A percentile compares a stretch with the other conserved stretches of the same genome.
phyloP scores from a whole-genome alignment of 2,797 vertebrate genomes.

The Poeciliopsis turneri region DNA sequence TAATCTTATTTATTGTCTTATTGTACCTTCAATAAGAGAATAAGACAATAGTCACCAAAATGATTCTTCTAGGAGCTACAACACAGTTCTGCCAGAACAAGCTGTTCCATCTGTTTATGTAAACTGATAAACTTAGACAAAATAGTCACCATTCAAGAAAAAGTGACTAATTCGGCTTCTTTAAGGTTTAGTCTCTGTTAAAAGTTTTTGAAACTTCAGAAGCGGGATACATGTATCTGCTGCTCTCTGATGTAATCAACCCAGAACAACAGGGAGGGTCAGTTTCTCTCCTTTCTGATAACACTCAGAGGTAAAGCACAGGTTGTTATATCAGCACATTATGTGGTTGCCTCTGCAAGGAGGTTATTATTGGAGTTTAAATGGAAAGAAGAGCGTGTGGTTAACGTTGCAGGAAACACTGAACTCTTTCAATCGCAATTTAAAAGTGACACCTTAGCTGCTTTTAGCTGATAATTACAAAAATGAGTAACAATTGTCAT shows the following conservation, averaged over 20 bases:
- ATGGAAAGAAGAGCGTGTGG: constrained; percentile 1
- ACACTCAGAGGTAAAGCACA: constrained; percentile 27
- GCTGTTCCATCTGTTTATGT: not conserved
- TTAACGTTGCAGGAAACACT: constrained; percentile 31
- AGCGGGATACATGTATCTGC: constrained; percentile 21
- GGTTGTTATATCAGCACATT: constrained; percentile 4
- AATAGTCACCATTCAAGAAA: constrained; percentile 28
- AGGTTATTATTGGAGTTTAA: constrained; percentile 28
- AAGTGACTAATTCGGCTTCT: constrained; percentile 1
- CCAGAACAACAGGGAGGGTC: constrained; percentile 40
- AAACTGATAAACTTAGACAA: not conserved
- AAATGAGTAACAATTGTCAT: not conserved
- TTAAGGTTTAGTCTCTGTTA: not conserved
- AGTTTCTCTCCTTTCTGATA: constrained; percentile 43
- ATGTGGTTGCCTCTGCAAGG: not conserved
- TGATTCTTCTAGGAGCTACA: not conserved
- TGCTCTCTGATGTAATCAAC: constrained; percentile 53
- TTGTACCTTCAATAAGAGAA: not conserved
- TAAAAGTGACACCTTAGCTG: not conserved
- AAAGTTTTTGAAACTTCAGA: constrained; percentile 22
- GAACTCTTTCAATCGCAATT: constrained; percentile 28
- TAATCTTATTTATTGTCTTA: not conserved
- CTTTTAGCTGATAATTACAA: not conserved
- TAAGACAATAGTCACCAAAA: not conserved
- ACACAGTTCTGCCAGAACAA: not conserved